Evolutionary conservation across 2,888 invertebrate species (phyloP).

Genomic region (Esperia sulphurella): DNA sequence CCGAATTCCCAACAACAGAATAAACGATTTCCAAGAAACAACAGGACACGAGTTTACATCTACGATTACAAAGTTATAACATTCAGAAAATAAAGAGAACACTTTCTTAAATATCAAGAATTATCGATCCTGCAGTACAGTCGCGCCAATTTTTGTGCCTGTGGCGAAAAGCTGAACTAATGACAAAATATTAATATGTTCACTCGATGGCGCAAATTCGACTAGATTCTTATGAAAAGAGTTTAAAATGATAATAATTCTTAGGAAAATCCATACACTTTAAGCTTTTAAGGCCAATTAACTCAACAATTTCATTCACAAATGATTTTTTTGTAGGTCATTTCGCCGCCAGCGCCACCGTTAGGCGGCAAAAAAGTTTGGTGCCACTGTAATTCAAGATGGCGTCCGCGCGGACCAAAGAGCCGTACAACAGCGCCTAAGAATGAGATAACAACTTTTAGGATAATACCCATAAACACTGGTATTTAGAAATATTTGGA

Average conservation of each 20-base stretch:
- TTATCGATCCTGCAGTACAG: neutral
- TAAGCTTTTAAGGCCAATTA: no score
- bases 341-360: no score
- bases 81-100: neutral
- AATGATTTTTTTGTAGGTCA: no score
- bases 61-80: conserved; percentile 10
- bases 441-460: conserved; percentile 77
- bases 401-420: conserved; percentile 47
- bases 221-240: no score
- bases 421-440: conserved; percentile 75
- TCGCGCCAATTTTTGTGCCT: neutral
- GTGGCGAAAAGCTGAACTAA: no score
- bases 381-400: conserved; percentile 5
- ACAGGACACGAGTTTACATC: conserved; percentile 15
- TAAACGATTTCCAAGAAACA: conserved; percentile 24
- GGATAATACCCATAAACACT: conserved; percentile 69
- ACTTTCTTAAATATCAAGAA: conserved; percentile 6
- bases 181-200: no score
- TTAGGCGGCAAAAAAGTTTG: no score
- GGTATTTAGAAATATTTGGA: conserved; percentile 28
- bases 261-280: no score
- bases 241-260: no score
- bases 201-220: no score
- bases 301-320: no score
- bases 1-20: conserved; percentile 24